Evolutionary conservation across 1,140 invertebrate genomes (phyloP).

Genomic region (Theocolax elegans): DNA sequence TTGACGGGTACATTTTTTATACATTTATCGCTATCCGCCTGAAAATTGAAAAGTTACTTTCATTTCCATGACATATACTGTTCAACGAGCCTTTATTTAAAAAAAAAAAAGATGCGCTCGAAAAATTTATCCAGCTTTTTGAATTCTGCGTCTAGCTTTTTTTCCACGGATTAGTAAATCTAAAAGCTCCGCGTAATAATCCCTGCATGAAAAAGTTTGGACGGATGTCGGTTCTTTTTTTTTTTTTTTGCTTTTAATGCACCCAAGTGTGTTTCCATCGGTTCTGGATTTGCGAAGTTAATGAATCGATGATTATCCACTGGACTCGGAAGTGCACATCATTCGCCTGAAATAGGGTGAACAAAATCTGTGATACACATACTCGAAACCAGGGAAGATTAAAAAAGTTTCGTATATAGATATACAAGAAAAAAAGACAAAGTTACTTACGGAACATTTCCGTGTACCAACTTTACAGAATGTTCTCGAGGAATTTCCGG

Average conservation of each 20-base stretch:
- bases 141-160: background rate
- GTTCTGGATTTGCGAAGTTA: too few relatives aligned
- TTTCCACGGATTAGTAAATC: slow-evolving; percentile 13
- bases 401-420: slow-evolving; percentile 2
- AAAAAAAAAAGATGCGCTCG: background rate
- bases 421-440: background rate
- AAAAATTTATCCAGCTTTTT: slow-evolving; percentile 22
- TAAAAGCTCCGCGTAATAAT: slow-evolving; percentile 6
- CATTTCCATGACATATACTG: background rate
- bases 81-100: background rate
- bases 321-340: background rate
- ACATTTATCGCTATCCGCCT: slow-evolving; percentile 1
- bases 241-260: too few relatives aligned
- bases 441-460: slow-evolving; percentile 22
- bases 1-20: background rate
- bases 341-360: slow-evolving; percentile 13
- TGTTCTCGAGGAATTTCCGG: background rate
- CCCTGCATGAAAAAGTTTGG: background rate
- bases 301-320: slow-evolving; percentile 8
- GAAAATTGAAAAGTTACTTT: slow-evolving; percentile 12
- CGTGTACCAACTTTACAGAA: slow-evolving; percentile 6
- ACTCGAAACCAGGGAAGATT: too few relatives aligned
- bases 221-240: too few relatives aligned
- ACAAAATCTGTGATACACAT: too few relatives aligned
- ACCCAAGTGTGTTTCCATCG: too few relatives aligned